Evolutionary conservation across 2,888 invertebrate genomes (phyloP).

Genomic region (Ormyrus nitidulus): DNA sequence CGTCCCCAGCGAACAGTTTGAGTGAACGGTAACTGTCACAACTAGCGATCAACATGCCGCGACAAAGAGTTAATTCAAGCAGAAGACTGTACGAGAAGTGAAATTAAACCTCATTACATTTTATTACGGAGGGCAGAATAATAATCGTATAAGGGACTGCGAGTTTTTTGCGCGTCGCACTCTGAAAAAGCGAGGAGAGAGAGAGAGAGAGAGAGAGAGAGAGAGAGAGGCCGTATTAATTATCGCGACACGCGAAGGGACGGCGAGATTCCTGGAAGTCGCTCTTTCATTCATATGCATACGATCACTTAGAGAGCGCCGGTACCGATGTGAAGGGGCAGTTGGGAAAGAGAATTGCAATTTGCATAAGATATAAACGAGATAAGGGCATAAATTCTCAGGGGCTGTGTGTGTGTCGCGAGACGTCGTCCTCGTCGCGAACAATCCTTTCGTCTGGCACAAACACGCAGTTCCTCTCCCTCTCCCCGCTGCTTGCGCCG

Average conservation of each 20-base stretch:
- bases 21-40: too few species aligned
- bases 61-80: neutral
- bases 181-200: neutral
- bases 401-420: slow-evolving; percentile 54
- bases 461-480: neutral
- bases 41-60: neutral
- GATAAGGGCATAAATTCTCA: slow-evolving; percentile 68
- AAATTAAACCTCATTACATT: slow-evolving; percentile 36
- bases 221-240: slow-evolving; percentile 44
- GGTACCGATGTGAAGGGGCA: slow-evolving; percentile 58
- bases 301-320: slow-evolving; percentile 54
- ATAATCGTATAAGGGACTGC: slow-evolving; percentile 14
- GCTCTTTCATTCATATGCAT: slow-evolving; percentile 62
- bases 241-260: slow-evolving; percentile 38
- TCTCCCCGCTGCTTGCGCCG: slow-evolving; percentile 8
- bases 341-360: slow-evolving; percentile 61
- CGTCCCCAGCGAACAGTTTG: too few species aligned
- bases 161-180: slow-evolving; percentile 13
- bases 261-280: slow-evolving; percentile 59
- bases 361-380: slow-evolving; percentile 68
- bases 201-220: slow-evolving; percentile 2
- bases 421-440: slow-evolving; percentile 64
- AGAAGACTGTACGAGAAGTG: neutral
- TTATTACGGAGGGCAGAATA: slow-evolving; percentile 8
- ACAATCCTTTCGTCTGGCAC: slow-evolving; percentile 60